Percentiles rank a stretch among this genome's conserved stretches.
Evolutionary conservation across 2,113 vertebrate genomes (phyloP).

Genomic region (Forbesichthys agassizii): DNA sequence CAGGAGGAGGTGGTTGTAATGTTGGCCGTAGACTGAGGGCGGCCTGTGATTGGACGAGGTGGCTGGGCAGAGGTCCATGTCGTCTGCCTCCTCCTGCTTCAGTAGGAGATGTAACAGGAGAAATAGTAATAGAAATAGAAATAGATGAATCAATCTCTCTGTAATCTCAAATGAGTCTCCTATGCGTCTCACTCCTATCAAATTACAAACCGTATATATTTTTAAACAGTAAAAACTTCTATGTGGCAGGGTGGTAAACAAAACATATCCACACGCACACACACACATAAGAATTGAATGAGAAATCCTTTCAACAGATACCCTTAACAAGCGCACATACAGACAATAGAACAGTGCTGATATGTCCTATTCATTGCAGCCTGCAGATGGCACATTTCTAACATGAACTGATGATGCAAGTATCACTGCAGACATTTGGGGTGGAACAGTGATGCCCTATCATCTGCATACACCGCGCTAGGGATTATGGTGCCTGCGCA

Average conservation of each 20-base stretch:
- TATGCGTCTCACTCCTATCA: no score
- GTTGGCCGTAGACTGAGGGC: constrained; percentile 83
- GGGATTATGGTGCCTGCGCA: no score
- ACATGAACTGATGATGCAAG: background rate
- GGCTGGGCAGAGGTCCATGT: constrained; percentile 76
- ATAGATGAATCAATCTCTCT: no score
- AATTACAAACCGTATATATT: no score
- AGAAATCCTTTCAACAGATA: background rate
- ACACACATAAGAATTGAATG: no score
- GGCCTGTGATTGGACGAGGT: constrained; percentile 81
- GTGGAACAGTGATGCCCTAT: background rate
- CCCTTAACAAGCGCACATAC: background rate
- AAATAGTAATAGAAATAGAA: background rate
- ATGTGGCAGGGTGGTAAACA: no score
- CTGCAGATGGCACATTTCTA: constrained; percentile 59
- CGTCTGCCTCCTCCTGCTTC: constrained; percentile 93
- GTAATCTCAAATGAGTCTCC: no score
- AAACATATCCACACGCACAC: no score
- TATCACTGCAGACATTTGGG: constrained; percentile 10
- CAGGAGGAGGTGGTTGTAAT: constrained; percentile 73
- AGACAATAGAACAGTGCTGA: background rate
- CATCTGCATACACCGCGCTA: background rate
- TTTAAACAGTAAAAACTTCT: no score
- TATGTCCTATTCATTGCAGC: constrained; percentile 13
- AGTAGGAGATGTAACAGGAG: constrained; percentile 6